Percentiles rank a stretch among this genome's conserved stretches.
These are phyloP conservation scores for Boloria euphrosyne DNA, from an alignment of 2,888 invertebrate species.

Conservation along the genomic window DNA sequence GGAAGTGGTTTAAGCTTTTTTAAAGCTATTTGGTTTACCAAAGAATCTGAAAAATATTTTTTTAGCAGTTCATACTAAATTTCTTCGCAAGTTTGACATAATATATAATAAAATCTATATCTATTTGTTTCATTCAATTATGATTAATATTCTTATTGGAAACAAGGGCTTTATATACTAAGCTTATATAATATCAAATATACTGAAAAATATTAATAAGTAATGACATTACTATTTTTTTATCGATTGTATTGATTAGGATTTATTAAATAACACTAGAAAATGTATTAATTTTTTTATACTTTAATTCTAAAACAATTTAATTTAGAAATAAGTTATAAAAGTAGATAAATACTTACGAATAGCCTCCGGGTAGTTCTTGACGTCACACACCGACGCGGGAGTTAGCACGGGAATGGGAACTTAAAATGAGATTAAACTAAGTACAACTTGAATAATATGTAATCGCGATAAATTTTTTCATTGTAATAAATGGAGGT, in stretches of 20 bases:
- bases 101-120: too few species aligned
- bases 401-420: slow-evolving; percentile 34
- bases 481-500: slow-evolving; percentile 16
- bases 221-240: too few species aligned
- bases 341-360: slow-evolving; percentile 53
- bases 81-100: too few species aligned
- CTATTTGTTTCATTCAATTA: too few species aligned
- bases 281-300: not conserved
- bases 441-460: slow-evolving; percentile 19
- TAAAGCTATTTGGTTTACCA: too few species aligned
- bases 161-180: slow-evolving; percentile 11
- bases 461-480: slow-evolving; percentile 19
- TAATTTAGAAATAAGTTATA: slow-evolving; percentile 3
- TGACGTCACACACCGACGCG: slow-evolving; percentile 61
- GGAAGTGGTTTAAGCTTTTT: too few species aligned
- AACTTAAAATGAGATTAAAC: slow-evolving; percentile 30
- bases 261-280: not conserved
- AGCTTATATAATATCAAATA: not conserved
- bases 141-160: slow-evolving; percentile 21
- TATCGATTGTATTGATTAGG: too few species aligned
- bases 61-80: too few species aligned
- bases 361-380: slow-evolving; percentile 57
- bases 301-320: not conserved
- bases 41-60: too few species aligned
- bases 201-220: not conserved